Evolutionary conservation across 2,113 vertebrate genomes (phyloP).

Genomic region (Procavia capensis): DNA sequence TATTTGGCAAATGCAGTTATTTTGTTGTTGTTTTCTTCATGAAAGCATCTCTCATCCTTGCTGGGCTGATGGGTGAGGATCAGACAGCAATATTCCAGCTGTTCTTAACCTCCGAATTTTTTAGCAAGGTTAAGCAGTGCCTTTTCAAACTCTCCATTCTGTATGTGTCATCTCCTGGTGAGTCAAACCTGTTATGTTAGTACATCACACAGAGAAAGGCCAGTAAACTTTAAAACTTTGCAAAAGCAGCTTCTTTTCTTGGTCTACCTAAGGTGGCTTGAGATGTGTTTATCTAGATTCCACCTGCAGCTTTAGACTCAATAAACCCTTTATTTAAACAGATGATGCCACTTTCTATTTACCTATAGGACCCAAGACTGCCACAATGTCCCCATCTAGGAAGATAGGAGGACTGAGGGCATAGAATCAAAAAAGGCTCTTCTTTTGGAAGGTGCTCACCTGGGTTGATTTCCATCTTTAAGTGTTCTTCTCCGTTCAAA

Average conservation of each 20-base stretch:
- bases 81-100: slow-evolving; percentile 89
- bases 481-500: not conserved
- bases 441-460: not conserved
- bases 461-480: not conserved
- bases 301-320: slow-evolving; percentile 21
- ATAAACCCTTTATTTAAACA: slow-evolving; percentile 49
- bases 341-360: slow-evolving; percentile 4
- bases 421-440: not conserved
- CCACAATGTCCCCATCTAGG: not conserved
- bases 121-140: slow-evolving; percentile 87
- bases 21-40: slow-evolving; percentile 62
- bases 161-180: slow-evolving; percentile 88
- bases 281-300: slow-evolving; percentile 54
- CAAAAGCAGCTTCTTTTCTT: slow-evolving; percentile 54
- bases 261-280: slow-evolving; percentile 21
- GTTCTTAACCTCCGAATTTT: slow-evolving; percentile 84
- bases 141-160: slow-evolving; percentile 88
- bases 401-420: not conserved
- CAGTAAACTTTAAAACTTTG: slow-evolving; percentile 70
- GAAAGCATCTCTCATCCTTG: slow-evolving; percentile 86
- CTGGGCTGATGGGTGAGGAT: slow-evolving; percentile 85
- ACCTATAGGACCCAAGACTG: not conserved
- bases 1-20: slow-evolving; percentile 82
- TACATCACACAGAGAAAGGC: slow-evolving; percentile 71
- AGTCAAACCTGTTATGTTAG: slow-evolving; percentile 88